Evolutionary conservation across 1,140 invertebrate species (phyloP), one percentile per base, ranked within the genome.

Genomic region (Notospermus geniculatus): DNA sequence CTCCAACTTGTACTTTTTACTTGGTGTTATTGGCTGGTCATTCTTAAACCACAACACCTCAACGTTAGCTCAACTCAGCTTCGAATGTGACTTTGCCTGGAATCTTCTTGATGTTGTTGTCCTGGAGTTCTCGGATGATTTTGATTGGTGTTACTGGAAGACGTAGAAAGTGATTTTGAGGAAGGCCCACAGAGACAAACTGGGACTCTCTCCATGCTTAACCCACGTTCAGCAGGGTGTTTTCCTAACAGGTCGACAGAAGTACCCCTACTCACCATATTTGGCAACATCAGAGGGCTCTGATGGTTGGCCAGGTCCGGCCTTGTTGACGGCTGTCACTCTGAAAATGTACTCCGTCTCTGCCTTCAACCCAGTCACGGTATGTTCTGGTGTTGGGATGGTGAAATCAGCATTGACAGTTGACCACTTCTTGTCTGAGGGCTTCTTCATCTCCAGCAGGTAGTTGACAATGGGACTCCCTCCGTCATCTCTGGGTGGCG

Each of bases 401-500:
- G 4, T 41, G 22, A 57, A 41, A 13, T 39, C 36, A 15, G 32
- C 36, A 39, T 28, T 22, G 28, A 22, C 25, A 22, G 32, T 15
- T 46, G 36, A 23, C 28, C 19, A 28, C 39, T 57, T 36, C 15
- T 5, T 36, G 25, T 22, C 32, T 7, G 32, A n/a, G 5, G 56
- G 46, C 46, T 65, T 69, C 62, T 63, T 83, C 82, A 91, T 95
- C 79, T 68, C 67, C 9, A 97, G 89, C 53, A 97, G 88, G 79
- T 98, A 98, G 77, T 96, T 96, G 23, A 93, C 96, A 67, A 99
- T 90, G 7, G 94, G 93, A 55, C 91, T 92, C 46, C 95, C 95
- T 63, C 95, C 95, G 81, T 98, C 95, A 78, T 95, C 63, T 55
- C 63, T 66, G 32, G 94, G 93, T 67, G 92, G 88, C 81, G 90